A percentile compares a stretch with the other conserved stretches of the same genome.
phyloP scores from a whole-genome alignment of 2,113 vertebrate genomes.

The Geococcyx californianus region DNA sequence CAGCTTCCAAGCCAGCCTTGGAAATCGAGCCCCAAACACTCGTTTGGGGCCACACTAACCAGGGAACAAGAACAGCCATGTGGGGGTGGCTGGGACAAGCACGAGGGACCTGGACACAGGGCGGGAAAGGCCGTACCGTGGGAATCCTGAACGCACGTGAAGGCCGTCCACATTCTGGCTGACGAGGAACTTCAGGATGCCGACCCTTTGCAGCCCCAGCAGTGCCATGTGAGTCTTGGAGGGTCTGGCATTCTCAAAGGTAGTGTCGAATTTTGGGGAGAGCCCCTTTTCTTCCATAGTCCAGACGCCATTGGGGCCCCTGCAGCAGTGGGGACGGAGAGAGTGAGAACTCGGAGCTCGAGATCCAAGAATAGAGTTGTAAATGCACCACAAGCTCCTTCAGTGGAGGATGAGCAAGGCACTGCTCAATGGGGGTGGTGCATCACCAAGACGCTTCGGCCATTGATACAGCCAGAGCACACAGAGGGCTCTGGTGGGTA shows the following conservation, averaged over 20 bases:
- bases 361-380: neutral
- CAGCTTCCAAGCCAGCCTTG: neutral
- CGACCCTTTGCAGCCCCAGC: slow-evolving; percentile 87
- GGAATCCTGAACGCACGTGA: slow-evolving; percentile 93
- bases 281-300: slow-evolving; percentile 93
- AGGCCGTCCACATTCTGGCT: slow-evolving; percentile 98
- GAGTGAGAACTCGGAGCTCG: neutral
- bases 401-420: no score
- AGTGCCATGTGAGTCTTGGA: slow-evolving; percentile 93
- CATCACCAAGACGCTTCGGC: neutral
- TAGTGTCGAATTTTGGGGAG: slow-evolving; percentile 90
- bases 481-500: rapidly evolving
- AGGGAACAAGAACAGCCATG: neutral
- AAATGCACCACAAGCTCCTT: neutral
- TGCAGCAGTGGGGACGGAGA: slow-evolving; percentile 31
- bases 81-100: neutral
- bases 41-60: rapidly evolving
- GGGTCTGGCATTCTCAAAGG: slow-evolving; percentile 91
- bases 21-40: neutral
- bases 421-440: rapidly evolving
- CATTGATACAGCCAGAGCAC: rapidly evolving
- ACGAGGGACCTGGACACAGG: rapidly evolving
- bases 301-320: slow-evolving; percentile 97
- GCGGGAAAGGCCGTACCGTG: slow-evolving; percentile 76
- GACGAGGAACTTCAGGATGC: slow-evolving; percentile 90